Percentiles rank a stretch among this genome's conserved stretches.
Conservation (phyloP, 2,113 vertebrate genomes). For the Vanacampus margaritifer region DNA sequence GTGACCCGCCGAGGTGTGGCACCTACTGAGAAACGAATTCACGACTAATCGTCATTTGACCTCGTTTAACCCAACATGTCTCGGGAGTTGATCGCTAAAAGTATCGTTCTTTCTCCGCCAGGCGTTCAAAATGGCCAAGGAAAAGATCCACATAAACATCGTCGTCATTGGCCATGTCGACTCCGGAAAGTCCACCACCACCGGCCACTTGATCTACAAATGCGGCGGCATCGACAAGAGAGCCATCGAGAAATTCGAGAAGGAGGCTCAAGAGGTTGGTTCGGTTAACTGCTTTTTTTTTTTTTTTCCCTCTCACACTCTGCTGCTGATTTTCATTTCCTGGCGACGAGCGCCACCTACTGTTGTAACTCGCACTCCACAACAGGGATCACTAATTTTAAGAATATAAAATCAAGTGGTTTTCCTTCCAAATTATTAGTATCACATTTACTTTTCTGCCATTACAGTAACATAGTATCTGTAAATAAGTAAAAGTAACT, state of each 20-base stretch:
- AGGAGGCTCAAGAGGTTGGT: conserved; percentile 71
- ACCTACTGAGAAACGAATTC: neutral
- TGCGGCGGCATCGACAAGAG: conserved; percentile 79
- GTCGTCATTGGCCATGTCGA: conserved; percentile 81
- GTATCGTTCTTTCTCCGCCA: conserved; percentile 14
- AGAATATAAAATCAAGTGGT: too few relatives aligned
- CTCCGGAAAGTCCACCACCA: conserved; percentile 78
- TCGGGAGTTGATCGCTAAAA: neutral
- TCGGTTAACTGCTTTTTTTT: too few relatives aligned
- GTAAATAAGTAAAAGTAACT: too few relatives aligned
- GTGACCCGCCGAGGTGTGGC: conserved; percentile 19
- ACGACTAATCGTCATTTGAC: neutral
- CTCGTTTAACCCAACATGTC: neutral
- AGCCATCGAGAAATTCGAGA: conserved; percentile 80
- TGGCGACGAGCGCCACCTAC: conserved; percentile 42
- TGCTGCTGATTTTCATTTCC: neutral
- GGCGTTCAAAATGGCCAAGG: conserved; percentile 70
- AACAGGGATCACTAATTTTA: neutral
- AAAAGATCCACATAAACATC: conserved; percentile 79
- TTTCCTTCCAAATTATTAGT: too few relatives aligned
- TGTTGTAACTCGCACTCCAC: conserved; percentile 10
- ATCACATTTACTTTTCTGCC: too few relatives aligned
- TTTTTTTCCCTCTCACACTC: too few relatives aligned
- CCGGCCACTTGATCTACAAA: conserved; percentile 77
- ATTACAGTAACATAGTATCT: too few relatives aligned